Evolutionary conservation across 2,113 vertebrate species (phyloP).

Genomic region (Cebidichthys violaceus): DNA sequence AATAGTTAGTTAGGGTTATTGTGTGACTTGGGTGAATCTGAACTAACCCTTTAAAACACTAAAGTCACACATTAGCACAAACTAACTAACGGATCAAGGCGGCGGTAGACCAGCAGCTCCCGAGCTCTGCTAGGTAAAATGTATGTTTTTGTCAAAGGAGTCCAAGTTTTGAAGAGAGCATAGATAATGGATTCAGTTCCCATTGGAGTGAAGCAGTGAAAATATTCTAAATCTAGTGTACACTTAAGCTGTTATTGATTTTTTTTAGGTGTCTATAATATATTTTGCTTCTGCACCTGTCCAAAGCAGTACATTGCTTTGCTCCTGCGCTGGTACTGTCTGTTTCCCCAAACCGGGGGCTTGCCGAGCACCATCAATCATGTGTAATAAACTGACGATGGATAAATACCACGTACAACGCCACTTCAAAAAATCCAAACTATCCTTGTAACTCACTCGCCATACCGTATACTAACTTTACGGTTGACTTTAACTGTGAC

Average conservation of each 20-base stretch:
- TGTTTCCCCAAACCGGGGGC: too few species aligned
- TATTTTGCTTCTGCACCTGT: background rate
- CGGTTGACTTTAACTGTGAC: constrained; percentile 62
- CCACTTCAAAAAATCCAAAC: background rate
- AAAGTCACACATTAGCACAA: background rate
- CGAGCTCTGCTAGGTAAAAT: too few species aligned
- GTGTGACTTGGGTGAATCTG: background rate
- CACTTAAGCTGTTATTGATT: background rate
- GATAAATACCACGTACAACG: background rate
- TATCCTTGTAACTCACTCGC: background rate
- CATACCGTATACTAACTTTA: background rate
- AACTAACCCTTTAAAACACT: too few species aligned
- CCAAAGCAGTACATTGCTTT: background rate
- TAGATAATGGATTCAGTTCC: background rate
- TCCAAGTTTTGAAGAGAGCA: background rate
- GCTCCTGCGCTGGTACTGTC: too few species aligned
- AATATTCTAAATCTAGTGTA: background rate
- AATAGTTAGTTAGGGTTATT: background rate
- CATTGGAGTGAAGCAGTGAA: background rate
- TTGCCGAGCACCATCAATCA: too few species aligned
- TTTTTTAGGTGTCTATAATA: background rate
- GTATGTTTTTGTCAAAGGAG: background rate
- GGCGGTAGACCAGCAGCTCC: background rate
- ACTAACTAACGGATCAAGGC: background rate
- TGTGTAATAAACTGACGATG: background rate